Evolutionary conservation across 2,888 invertebrate species (phyloP).

Genomic region (Argyresthia albistria): DNA sequence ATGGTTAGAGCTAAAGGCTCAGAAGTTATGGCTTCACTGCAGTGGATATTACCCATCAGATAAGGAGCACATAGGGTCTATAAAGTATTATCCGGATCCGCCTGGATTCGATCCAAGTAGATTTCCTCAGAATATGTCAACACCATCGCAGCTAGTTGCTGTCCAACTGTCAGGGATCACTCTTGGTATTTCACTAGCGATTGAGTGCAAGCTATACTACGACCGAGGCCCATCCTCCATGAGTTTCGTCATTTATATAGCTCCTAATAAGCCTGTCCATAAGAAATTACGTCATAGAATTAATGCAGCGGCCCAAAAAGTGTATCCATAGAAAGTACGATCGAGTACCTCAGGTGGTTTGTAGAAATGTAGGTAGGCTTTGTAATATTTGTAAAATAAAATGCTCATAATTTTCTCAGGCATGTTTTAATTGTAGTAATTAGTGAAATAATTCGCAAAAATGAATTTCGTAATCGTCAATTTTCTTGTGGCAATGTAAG

Average conservation of each 20-base stretch:
- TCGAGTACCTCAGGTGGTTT: no score
- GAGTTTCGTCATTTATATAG: conserved; percentile 25
- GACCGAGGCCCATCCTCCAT: conserved; percentile 35
- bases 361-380: no score
- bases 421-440: no score
- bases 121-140: conserved; percentile 30
- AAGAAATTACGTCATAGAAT: no score
- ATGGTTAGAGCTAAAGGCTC: conserved; percentile 32
- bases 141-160: conserved; percentile 37
- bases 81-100: conserved; percentile 50
- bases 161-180: conserved; percentile 49
- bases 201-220: conserved; percentile 53
- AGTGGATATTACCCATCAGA: conserved; percentile 43
- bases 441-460: no score
- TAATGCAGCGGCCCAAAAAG: no score
- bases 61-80: conserved; percentile 43
- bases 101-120: conserved; percentile 43
- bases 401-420: no score
- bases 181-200: conserved; percentile 37
- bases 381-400: no score
- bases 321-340: no score
- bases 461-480: no score
- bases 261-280: no score
- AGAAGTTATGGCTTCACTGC: conserved; percentile 45
- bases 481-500: no score